Percentiles rank a stretch among this genome's conserved stretches.
These are phyloP conservation scores for Mimas tiliae DNA, from an alignment of 2,888 invertebrate species.

Conservation along the genomic window DNA sequence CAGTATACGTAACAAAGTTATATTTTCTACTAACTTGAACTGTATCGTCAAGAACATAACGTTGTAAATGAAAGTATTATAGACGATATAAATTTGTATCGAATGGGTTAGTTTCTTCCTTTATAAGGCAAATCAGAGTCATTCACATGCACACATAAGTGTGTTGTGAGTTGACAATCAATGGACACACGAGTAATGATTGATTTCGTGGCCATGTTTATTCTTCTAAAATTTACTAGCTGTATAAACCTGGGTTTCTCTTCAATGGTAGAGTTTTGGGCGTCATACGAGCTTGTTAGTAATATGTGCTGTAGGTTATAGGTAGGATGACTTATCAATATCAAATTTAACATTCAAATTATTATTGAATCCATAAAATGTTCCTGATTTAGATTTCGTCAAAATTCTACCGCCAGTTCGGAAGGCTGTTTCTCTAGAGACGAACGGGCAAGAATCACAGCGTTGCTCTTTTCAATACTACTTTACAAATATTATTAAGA, in stretches of 20 bases:
- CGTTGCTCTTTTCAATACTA: too few species aligned
- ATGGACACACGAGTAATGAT: constrained; percentile 47
- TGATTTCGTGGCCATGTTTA: constrained; percentile 43
- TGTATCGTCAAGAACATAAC: constrained; percentile 20
- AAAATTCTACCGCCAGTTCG: too few species aligned
- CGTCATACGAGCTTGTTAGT: background rate
- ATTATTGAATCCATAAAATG: too few species aligned
- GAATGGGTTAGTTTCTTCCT: constrained; percentile 55
- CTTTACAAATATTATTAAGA: too few species aligned
- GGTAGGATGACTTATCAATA: too few species aligned
- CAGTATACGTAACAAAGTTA: constrained; percentile 32
- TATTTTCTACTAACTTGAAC: constrained; percentile 25
- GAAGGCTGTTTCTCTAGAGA: too few species aligned
- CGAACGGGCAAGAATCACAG: too few species aligned
- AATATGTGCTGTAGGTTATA: too few species aligned
- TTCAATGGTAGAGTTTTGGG: background rate
- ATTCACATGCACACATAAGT: constrained; percentile 49
- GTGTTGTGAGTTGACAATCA: constrained; percentile 30
- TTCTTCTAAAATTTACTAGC: constrained; percentile 17
- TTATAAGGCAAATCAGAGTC: constrained; percentile 67
- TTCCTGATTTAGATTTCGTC: too few species aligned
- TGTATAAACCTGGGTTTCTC: background rate
- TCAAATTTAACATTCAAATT: too few species aligned
- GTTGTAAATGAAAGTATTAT: constrained; percentile 4
- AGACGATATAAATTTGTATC: constrained; percentile 36